Evolutionary conservation across 2,797 vertebrate species (phyloP), one percentile per base, ranked within the genome.

Genomic region (Gadopsis marmoratus): DNA sequence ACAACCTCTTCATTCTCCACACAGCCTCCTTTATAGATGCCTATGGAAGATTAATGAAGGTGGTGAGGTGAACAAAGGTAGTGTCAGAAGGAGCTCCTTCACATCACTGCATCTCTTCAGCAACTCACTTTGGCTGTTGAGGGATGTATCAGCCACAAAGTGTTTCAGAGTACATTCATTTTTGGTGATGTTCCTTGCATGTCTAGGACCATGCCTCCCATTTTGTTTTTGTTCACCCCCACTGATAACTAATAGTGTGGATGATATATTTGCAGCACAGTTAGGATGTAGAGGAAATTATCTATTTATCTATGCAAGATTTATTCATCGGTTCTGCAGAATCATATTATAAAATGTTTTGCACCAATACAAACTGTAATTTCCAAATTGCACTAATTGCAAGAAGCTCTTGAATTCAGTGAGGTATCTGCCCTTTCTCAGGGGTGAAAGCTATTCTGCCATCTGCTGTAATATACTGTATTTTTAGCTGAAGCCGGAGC

Each of bases 21-120:
- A 92, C 87, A 84, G 87, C 45, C 76, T 65, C 77, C 81, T 92
- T 92, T 88, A 88, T 76, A 81, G 76, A 69, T 48, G 71, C 66
- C 33, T 35, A 62, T 67, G 75, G 79, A 90, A 91, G 91, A 93
- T 93, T 89, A 81, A 94, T 94, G 91, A 84, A 80, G 82, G 82
- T 67, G 71, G 69, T 81, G 82, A 89, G 79, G 65, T 83, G 78
- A 88, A 91, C 86, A 87, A 91, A 90, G 74, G 76, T 72, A 82
- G 80, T 86, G 93, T 89, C 48, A 89, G 76, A 84, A 48, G 82
- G 56, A 84, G 71, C 71, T 76, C 71, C 73, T 64, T 86, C 71
- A 60, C 86, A 78, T 89, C 71, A 35, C 56, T 71, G 74, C 66
- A 48, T 75, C 79, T 71, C 65, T 70, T 79, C 69, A 83, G 76